Evolutionary conservation across 2,113 vertebrate species (phyloP), one percentile per base, ranked within the genome.

Genomic region (Cathartes aura): DNA sequence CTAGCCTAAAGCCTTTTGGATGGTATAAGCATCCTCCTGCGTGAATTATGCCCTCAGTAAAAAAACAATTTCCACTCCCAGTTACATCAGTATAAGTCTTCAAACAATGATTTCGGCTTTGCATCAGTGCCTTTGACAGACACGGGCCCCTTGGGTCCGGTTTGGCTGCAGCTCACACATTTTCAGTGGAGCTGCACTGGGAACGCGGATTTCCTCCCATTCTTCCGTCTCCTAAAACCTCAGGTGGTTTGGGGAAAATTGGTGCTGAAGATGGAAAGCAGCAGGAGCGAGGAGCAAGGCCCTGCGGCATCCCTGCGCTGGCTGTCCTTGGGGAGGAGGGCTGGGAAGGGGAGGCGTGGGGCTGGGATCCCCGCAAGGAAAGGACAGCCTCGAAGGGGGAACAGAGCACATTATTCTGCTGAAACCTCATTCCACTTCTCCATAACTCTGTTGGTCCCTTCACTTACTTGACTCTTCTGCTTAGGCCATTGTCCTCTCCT

Each of bases 61-160:
- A 93, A 96, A 95, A 71, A 0, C 42, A 59, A 89, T 91, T 93
- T 95, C 87, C 63, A 52, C 84, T 94, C 91, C 87, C 83, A 71
- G 68, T 84, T 78, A 82, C 91, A 91, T 91, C 83, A 89, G 47
- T 96, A 78, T 50, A 67, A 81, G 52, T 43, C 89, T 92, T 95
- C 80, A 94, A 67, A 82, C 0, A 14, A 89, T 84, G 76, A 91
- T 89, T 68, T 84, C 64, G 6, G 68, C 80, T 95, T 95, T 89
- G 55, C 72, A 47, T 50, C 89, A 26, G 53, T 29, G 83, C 55
- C 26, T 95, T 59, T 91, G 89, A 91, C 36, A 92, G 93, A 68
- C 75, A 89, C 0, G 5, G 26, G 55, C 26, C 93, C 80, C 87
- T 78, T 36, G 89, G 87, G 93, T 63, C 50, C 1, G 0, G 24